Conservation (phyloP, 1,140 invertebrate genomes). For the Nymphalis io region DNA sequence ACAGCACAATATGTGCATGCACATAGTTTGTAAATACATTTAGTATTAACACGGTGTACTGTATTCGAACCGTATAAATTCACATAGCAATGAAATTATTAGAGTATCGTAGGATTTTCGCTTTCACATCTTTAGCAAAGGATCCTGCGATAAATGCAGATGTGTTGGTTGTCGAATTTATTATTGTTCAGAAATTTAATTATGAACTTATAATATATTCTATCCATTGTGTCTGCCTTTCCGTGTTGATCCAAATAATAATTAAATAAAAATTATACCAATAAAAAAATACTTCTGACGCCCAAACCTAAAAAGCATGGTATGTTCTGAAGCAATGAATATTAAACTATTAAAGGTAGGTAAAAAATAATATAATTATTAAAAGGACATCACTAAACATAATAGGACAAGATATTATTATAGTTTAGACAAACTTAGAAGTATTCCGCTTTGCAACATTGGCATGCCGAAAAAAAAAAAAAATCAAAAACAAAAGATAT, state of each 20-base stretch:
- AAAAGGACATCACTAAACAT: slow-evolving; percentile 17
- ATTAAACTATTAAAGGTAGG: slow-evolving; percentile 39
- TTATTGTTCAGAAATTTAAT: background rate
- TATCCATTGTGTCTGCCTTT: slow-evolving; percentile 29
- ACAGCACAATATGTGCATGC: slow-evolving; percentile 74
- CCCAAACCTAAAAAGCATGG: slow-evolving; percentile 22
- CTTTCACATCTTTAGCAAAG: slow-evolving; percentile 27
- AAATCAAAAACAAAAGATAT: slow-evolving; percentile 42
- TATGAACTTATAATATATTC: background rate
- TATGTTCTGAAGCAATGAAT: slow-evolving; percentile 32
- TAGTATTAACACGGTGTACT: slow-evolving; percentile 24
- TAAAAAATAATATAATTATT: slow-evolving; percentile 30
- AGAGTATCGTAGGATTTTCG: slow-evolving; percentile 29
- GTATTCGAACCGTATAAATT: slow-evolving; percentile 29
- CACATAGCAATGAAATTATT: slow-evolving; percentile 27
- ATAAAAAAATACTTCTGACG: slow-evolving; percentile 10
- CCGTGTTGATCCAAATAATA: slow-evolving; percentile 27
- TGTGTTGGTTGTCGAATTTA: background rate
- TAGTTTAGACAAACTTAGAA: slow-evolving; percentile 62
- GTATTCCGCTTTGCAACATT: slow-evolving; percentile 73
- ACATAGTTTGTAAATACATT: slow-evolving; percentile 38
- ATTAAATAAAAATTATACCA: slow-evolving; percentile 12
- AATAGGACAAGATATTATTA: slow-evolving; percentile 23
- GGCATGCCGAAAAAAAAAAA: slow-evolving; percentile 60
- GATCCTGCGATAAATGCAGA: slow-evolving; percentile 36